These are phyloP conservation scores for Drosophila navojoa DNA, from an alignment of 1,140 invertebrate genomes.

Conservation along the genomic window DNA sequence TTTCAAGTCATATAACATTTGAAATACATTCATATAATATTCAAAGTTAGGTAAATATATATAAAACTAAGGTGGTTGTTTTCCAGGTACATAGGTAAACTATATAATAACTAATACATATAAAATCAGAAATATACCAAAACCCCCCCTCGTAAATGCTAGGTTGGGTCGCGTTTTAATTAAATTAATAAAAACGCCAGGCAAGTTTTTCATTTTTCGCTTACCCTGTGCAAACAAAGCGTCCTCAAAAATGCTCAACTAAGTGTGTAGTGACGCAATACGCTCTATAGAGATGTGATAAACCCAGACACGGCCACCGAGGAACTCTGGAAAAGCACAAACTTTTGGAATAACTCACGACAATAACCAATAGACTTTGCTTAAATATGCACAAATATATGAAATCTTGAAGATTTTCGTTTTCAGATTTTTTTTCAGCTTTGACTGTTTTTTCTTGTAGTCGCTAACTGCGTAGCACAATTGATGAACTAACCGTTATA, in stretches of 20 bases:
- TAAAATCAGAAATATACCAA: not conserved
- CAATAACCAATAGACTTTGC: no score
- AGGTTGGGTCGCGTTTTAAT: conserved; percentile 15
- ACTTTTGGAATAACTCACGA: not conserved
- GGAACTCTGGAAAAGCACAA: not conserved
- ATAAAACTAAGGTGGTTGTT: no score
- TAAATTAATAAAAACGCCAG: conserved; percentile 27
- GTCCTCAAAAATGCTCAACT: conserved; percentile 29
- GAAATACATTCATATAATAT: no score
- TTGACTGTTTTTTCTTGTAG: conserved; percentile 1
- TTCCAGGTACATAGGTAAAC: no score
- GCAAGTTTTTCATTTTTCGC: conserved; percentile 10
- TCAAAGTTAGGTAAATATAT: no score
- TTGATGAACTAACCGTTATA: conserved; percentile 72
- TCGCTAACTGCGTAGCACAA: conserved; percentile 30
- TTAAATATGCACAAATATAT: conserved; percentile 9
- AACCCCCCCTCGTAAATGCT: not conserved
- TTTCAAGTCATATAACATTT: no score
- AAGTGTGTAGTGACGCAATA: conserved; percentile 43
- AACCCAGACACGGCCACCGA: conserved; percentile 2
- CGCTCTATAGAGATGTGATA: conserved; percentile 14
- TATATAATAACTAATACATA: not conserved
- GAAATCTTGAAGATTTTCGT: not conserved
- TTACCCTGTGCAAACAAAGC: conserved; percentile 34
- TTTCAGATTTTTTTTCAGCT: not conserved